Base-by-base conservation (phyloP, 2,888 invertebrate species). In the Taphrorychus bicolor region DNA sequence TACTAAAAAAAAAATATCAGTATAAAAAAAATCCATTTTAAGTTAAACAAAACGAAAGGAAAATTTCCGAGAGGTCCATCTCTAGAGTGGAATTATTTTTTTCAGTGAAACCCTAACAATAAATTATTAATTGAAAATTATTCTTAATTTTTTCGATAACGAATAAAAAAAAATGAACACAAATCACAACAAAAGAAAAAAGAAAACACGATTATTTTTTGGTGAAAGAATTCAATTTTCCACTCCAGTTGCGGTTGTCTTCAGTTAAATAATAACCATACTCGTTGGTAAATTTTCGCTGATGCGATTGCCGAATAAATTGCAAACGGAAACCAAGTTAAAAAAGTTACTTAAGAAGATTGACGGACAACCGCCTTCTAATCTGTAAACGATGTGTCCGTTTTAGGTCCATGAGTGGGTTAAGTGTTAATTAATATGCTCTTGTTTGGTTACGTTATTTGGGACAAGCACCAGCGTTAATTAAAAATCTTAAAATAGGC, bases 361-460 rank as follows among this genome's bases (percentile, higher is more conserved):
- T 17, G 3, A 11, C 9, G 32, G 3, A 32, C 32, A 32, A 32
- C 32, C 32, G 32, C 32, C 32, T n/a, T 32, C 32, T 32, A 32
- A 2, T 32, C 32, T 9, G 32, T 9, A 32, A 32, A n/a, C n/a
- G n/a, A n/a, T n/a, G n/a, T n/a, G n/a, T n/a, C n/a, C n/a, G n/a
- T n/a, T n/a, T n/a, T n/a, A n/a, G n/a, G n/a, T 45, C 16, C 16
- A 23, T 45, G 21, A 23, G 58, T 18, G 32, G 56, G 56, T 56
- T 56, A 40, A 40, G 18, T 16, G 24, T 42, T 57, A 49, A 59
- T 59, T 49, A 49, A 59, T 32, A 32, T 58, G 23, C 49, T 51
- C 21, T 11, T 41, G 17, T 3, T n/a, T 9, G 32, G 11, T 32
- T 32, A 32, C 3, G 22, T 17, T 19, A 49, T 49, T 49, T 59